Evolutionary conservation across 2,888 invertebrate species (phyloP), one percentile per base, ranked within the genome.

Genomic region (Lydus trimaculatus): DNA sequence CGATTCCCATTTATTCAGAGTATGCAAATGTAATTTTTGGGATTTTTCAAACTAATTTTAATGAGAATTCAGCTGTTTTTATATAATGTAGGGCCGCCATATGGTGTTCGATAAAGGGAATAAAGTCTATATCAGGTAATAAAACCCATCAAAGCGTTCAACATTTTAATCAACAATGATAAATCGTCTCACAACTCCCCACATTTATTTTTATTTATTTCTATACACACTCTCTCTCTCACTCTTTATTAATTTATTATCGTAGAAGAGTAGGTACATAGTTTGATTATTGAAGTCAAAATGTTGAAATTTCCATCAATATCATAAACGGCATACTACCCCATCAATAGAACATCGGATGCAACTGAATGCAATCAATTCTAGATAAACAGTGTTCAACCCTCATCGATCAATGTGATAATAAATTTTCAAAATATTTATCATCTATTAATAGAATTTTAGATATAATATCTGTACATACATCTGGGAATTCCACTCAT

Each of bases 101-200:
- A 48, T 48, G 48, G 17, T 48, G 48, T 48, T 20, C 48, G 48
- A 48, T 48, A n/a, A 17, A 48, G 48, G 20, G 20, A 20, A 20
- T 20, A 11, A 48, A 43, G 48, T 11, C 11, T 20, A 9, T 11
- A 20, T 20, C 9, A 20, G 48, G 48, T 48, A 48, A 20, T 48
- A 48, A 48, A 48, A 20, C 48, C 48, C 48, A 48, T 48, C 48
- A 48, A 20, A 48, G 7, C 48, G 20, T 48, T 48, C 48, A 48
- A 48, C 48, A 11, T 48, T 48, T 48, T 48, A 48, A 48, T 48
- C 20, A 48, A 48, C 48, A 48, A 48, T 48, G 48, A 48, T 48
- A 48, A 48, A 48, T 48, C 20, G 20, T 2, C 17, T 17, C 4
- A n/a, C n/a, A 17, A 43, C 17, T 43, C n/a, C 17, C 43, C 20